A percentile compares a stretch with the other conserved stretches of the same genome.
phyloP scores from a whole-genome alignment of 53 echinoderm and acorn worm genomes.

The Astropecten irregularis region DNA sequence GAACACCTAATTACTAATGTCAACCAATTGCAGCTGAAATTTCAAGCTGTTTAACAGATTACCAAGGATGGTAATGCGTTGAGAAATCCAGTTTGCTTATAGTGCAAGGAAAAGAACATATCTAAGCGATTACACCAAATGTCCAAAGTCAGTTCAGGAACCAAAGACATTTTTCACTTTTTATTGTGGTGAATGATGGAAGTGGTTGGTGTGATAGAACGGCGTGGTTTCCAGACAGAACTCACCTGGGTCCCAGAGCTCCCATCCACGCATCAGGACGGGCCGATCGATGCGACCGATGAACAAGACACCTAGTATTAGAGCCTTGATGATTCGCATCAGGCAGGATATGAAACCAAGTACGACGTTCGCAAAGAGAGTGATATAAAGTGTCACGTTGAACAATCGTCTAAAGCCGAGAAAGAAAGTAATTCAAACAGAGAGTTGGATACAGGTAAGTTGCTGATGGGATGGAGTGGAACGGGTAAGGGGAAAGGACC shows the following conservation, averaged over 20 bases:
- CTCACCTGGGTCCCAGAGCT: conserved; percentile 92
- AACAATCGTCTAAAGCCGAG: conserved; percentile 84
- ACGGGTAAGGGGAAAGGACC: too few species aligned
- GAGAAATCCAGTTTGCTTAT: too few species aligned
- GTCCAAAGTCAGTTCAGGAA: not conserved
- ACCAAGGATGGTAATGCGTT: too few species aligned
- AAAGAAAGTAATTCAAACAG: too few species aligned
- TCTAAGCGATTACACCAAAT: too few species aligned
- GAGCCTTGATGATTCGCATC: conserved; percentile 79
- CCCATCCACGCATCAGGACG: conserved; percentile 88
- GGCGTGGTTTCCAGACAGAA: too few species aligned
- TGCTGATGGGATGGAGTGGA: too few species aligned
- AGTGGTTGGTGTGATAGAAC: not conserved
- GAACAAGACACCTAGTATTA: conserved; percentile 82
- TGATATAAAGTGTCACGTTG: conserved; percentile 69
- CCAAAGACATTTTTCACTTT: not conserved
- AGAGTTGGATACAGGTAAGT: too few species aligned
- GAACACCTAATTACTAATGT: too few species aligned
- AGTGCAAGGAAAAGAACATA: too few species aligned
- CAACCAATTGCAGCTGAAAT: too few species aligned
- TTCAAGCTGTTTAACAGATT: too few species aligned
- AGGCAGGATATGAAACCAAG: conserved; percentile 87
- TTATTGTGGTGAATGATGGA: not conserved
- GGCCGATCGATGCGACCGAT: conserved; percentile 90
- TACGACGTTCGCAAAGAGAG: conserved; percentile 84